A percentile compares a stretch with the other conserved stretches of the same genome.
Evolutionary conservation across 2,113 vertebrate genomes (phyloP).

Genomic region (Phaetusa simplex): DNA sequence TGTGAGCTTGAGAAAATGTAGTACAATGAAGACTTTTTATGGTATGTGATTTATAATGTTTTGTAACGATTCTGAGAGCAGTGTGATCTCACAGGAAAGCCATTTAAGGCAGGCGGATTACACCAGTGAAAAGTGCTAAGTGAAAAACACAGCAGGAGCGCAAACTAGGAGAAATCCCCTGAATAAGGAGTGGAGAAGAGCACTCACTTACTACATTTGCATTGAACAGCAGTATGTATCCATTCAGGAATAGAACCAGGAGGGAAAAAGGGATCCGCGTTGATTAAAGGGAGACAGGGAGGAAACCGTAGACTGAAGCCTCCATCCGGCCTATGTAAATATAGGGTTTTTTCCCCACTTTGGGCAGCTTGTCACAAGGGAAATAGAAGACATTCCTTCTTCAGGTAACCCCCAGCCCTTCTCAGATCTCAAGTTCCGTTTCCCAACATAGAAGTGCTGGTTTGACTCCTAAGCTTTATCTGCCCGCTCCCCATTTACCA

Average conservation of each 20-base stretch:
- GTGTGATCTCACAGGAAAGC: constrained; percentile 18
- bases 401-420: background rate
- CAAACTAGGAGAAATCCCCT: background rate
- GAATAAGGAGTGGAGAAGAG: background rate
- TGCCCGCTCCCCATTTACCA: background rate
- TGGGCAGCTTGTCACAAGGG: background rate
- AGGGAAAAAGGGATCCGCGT: background rate
- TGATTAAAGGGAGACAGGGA: background rate
- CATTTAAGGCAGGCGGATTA: background rate
- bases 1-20: background rate
- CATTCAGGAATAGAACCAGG: background rate
- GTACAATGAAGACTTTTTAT: background rate
- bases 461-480: background rate
- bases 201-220: background rate
- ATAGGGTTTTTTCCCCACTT: background rate
- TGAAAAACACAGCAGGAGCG: background rate
- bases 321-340: background rate
- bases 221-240: background rate
- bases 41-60: background rate
- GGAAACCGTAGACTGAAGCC: background rate
- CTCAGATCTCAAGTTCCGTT: background rate
- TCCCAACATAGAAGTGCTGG: background rate
- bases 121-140: background rate
- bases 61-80: background rate
- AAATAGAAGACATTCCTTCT: background rate